phyloP scores from a whole-genome alignment of 2,888 invertebrate genomes.

The Strigamia crassipes region DNA sequence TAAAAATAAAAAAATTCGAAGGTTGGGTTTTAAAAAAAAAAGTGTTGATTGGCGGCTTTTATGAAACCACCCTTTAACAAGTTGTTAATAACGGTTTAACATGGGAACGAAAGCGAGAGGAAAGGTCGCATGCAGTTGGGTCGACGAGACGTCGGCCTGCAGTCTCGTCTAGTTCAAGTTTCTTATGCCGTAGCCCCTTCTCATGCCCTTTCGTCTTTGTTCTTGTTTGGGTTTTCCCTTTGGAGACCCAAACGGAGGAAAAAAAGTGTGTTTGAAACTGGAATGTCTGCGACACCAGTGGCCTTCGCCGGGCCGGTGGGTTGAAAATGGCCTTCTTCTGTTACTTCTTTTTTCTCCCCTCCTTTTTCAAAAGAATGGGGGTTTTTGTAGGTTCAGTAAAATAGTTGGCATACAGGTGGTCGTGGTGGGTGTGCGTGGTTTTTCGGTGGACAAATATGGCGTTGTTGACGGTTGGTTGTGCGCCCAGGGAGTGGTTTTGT shows the following conservation, averaged over 20 bases:
- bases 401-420: slow-evolving; percentile 19
- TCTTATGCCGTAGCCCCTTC: slow-evolving; percentile 19
- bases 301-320: neutral
- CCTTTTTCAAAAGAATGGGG: neutral
- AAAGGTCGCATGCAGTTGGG: neutral
- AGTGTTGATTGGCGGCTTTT: neutral
- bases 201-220: slow-evolving; percentile 29
- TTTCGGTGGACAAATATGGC: slow-evolving; percentile 8
- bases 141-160: slow-evolving; percentile 4
- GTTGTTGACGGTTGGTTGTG: slow-evolving; percentile 12
- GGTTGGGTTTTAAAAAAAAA: neutral
- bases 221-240: slow-evolving; percentile 34
- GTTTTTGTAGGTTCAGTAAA: slow-evolving; percentile 31
- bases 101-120: neutral
- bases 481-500: neutral
- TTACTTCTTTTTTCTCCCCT: neutral
- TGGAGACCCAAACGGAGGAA: neutral
- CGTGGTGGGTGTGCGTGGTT: slow-evolving; percentile 3
- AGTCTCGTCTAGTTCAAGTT: slow-evolving; percentile 27
- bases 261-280: slow-evolving; percentile 10
- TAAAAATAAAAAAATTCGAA: neutral
- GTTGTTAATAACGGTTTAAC: neutral
- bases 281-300: neutral
- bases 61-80: neutral
- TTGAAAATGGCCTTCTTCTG: neutral